Conservation (phyloP, 2,888 invertebrate genomes). For the Hypselothyrea guttata region DNA sequence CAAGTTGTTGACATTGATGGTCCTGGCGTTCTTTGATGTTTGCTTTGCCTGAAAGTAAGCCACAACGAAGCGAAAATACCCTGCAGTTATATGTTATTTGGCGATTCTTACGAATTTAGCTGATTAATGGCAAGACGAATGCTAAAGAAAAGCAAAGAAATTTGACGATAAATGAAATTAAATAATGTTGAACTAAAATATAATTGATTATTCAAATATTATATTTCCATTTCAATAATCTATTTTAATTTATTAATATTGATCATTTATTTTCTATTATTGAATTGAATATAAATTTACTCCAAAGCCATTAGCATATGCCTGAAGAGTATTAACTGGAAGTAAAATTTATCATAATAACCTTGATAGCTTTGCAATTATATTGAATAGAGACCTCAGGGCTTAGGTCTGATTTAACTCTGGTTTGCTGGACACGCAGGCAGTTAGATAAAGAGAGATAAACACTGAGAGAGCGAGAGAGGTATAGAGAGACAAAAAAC, state of each 20-base stretch:
- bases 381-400: constrained; percentile 58
- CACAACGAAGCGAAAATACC: constrained; percentile 29
- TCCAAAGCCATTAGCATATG: too few species aligned
- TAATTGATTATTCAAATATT: neutral
- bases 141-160: neutral
- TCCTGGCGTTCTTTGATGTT: constrained; percentile 60
- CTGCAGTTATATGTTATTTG: constrained; percentile 33
- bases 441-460: too few species aligned
- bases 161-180: neutral
- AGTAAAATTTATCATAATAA: neutral
- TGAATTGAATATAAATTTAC: too few species aligned
- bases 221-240: neutral
- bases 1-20: constrained; percentile 64
- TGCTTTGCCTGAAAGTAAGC: constrained; percentile 14
- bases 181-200: neutral
- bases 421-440: constrained; percentile 18
- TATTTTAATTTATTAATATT: too few species aligned
- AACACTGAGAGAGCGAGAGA: constrained; percentile 4
- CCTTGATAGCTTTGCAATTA: constrained; percentile 26
- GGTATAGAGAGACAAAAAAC: constrained; percentile 38
- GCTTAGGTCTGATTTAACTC: constrained; percentile 55
- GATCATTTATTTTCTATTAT: too few species aligned
- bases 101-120: neutral
- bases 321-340: too few species aligned
- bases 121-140: neutral